Evolutionary conservation across 2,888 invertebrate species (phyloP), one percentile per base, ranked within the genome.

Genomic region (Leptinotarsa tumamoca): DNA sequence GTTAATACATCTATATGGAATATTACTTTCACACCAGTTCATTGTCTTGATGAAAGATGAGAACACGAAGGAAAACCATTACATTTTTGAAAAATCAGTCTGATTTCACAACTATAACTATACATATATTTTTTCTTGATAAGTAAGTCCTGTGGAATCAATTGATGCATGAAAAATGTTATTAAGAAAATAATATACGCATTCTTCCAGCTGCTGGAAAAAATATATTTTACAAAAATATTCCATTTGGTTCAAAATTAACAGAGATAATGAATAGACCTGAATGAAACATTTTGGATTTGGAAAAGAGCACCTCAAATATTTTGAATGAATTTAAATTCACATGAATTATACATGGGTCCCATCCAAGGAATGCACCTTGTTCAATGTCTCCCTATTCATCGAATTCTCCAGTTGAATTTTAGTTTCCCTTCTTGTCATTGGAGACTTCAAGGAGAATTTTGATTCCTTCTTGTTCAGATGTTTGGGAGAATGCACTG

Each of bases 401-500:
- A 78, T 80, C 15, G 76, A 56, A 61, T 80, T 82, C 66, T 86
- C 86, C 63, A 86, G 74, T 70, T 85, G 84, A 10, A 85, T 81
- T 77, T 84, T 86, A 13, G 85, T 85, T 33, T 88, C 87, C 61
- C 85, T 81, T 77, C 85, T 87, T 23, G 84, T 84, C 63, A 88
- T 77, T 4, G 88, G 87, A 13, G 87, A 87, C 78, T 83, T 87
- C 33, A 88, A 76, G 33, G 85, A 86, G 78, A 87, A 87, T 75
- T 87, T 88, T 18, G 85, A 85, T 68, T 88, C 87, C 72, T 84
- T 85, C 73, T 83, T 86, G n/a, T 76, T 71, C 50, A 83, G 68
- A 61, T 83, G 82, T 76, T 87, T 88, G n/a, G 82, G 84, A 7
- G 88, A 87, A 58, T 87, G 85, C 23, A 86, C 84, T 56, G 87